Evolutionary conservation across 2,113 vertebrate genomes (phyloP).

Genomic region (Neolamprologus modestus): DNA sequence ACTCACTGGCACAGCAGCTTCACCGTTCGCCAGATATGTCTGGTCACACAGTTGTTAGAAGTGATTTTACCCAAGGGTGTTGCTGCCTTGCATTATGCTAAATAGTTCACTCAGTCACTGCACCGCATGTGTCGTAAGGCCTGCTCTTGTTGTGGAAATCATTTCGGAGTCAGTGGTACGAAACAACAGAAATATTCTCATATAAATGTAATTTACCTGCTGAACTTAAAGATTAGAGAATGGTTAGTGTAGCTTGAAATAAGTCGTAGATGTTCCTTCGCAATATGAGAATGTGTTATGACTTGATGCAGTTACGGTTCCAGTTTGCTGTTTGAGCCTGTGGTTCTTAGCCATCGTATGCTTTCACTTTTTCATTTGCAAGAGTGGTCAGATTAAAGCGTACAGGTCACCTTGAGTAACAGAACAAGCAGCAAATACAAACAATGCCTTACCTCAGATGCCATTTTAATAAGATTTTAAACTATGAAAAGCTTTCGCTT

Average conservation of each 20-base stretch:
- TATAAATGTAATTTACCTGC: neutral
- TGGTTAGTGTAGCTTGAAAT: neutral
- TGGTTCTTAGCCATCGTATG: neutral
- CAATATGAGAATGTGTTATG: neutral
- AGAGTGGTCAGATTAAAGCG: slow-evolving; percentile 19
- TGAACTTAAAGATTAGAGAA: neutral
- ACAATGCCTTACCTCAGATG: neutral
- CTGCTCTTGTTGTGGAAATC: neutral
- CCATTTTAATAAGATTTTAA: neutral
- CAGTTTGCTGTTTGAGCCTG: neutral
- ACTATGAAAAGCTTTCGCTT: neutral
- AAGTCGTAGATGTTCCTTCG: neutral
- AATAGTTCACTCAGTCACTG: neutral
- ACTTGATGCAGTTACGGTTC: neutral
- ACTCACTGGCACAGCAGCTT: neutral
- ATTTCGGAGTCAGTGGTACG: neutral
- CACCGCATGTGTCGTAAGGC: neutral
- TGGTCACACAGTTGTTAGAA: neutral
- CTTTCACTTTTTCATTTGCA: neutral
- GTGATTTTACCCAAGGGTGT: neutral
- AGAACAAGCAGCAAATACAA: neutral
- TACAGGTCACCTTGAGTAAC: neutral
- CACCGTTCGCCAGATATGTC: neutral
- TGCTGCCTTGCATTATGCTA: neutral
- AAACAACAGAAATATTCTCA: neutral